Base-by-base conservation (phyloP, 2,888 invertebrate genomes). In the Pharmacophagus antenor region DNA sequence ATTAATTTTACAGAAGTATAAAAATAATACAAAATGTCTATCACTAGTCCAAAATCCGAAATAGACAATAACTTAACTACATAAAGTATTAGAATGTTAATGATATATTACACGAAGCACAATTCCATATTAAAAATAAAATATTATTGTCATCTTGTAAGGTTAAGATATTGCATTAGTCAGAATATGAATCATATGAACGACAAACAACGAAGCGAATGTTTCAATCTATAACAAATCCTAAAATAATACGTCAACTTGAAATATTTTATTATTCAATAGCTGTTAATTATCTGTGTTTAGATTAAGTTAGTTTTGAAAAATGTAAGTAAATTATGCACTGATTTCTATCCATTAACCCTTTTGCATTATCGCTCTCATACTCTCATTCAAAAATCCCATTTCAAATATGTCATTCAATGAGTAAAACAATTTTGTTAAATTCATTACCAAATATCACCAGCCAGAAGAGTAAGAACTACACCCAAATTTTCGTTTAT, bases 111-210 rank as follows among this genome's bases (percentile, higher is more conserved):
- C 15, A 37, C 37, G n/a, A 37, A n/a, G 4, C 3, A 37, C 15
- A 37, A 37, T 15, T 7, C 3, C n/a, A n/a, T 37, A 37, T n/a
- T 37, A 37, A 37, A 37, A 37, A 37, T 37, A 37, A 37, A n/a
- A 37, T 15, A 4, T 37, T 15, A 37, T 37, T n/a, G 15, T n/a
- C 15, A 44, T 44, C 42, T 31, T 48, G 21, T 48, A 56, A 47
- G 55, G 46, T 56, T 56, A 56, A 56, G 55, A 48, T 37, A 48
- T 23, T 48, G 20, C 37, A 56, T 48, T 56, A 56, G 55, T 56
- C 55, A 48, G 22, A 56, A n/a, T 37, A 56, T 56, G 55, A 56
- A 56, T 56, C 55, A 55, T 37, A 21, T 27, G 18, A 12, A 48
- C 31, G 55, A 48, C 55, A 56, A 47, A 10, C 46, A 7, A 31